Conservation (phyloP, 2,888 invertebrate genomes). For the Cerastis rubricosa region DNA sequence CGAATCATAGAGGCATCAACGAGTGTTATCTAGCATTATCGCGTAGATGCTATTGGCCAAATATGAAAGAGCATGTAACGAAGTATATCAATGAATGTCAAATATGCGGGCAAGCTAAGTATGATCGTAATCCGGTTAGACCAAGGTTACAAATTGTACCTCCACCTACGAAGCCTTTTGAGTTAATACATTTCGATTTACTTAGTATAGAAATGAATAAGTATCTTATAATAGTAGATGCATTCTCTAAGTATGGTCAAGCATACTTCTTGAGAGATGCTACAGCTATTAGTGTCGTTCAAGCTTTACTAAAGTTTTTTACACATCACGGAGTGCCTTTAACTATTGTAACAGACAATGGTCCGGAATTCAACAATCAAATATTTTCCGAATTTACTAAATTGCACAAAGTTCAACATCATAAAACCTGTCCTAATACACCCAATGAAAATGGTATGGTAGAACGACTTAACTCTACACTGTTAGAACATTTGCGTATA, state of each 20-base stretch:
- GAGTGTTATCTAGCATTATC: no score
- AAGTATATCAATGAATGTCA: no score
- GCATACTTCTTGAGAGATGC: no score
- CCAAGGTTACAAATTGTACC: constrained; percentile 11
- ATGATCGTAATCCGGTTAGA: neutral
- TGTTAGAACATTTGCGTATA: constrained; percentile 1
- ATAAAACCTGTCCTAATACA: constrained; percentile 24
- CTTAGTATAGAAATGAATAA: constrained; percentile 9
- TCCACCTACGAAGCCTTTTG: constrained; percentile 13
- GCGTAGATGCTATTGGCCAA: no score
- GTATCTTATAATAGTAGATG: no score
- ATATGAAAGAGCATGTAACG: no score
- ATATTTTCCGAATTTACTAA: constrained; percentile 14
- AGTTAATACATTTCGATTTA: constrained; percentile 10
- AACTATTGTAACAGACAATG: no score
- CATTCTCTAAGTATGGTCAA: no score
- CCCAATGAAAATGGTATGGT: constrained; percentile 19
- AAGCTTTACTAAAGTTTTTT: no score
- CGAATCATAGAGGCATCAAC: no score
- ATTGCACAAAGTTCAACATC: constrained; percentile 15
- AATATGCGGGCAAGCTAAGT: constrained; percentile 9
- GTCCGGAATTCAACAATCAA: constrained; percentile 1
- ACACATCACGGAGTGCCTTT: no score
- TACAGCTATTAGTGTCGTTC: no score
- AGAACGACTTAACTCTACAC: constrained; percentile 2